Evolutionary conservation across 1,140 invertebrate species (phyloP).

Genomic region (Euura saliciscinereae): DNA sequence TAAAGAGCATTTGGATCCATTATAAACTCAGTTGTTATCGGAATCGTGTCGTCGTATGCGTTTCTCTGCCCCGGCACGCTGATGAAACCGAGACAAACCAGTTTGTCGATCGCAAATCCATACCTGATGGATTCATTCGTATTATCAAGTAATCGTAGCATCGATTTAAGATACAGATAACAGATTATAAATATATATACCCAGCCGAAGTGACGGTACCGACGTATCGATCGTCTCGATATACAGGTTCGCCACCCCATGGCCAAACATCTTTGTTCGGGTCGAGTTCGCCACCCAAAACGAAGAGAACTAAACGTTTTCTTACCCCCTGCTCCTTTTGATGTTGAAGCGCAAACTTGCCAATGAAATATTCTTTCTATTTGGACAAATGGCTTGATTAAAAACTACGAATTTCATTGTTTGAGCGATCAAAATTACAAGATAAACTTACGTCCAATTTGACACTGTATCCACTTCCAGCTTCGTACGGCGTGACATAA

Average conservation of each 20-base stretch:
- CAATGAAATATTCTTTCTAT: slow-evolving; percentile 75
- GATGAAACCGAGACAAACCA: slow-evolving; percentile 73
- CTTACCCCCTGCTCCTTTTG: slow-evolving; percentile 75
- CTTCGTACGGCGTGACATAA: slow-evolving; percentile 79
- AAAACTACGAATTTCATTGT: background rate
- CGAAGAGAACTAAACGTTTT: slow-evolving; percentile 73
- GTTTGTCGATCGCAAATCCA: slow-evolving; percentile 68
- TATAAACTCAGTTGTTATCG: slow-evolving; percentile 70
- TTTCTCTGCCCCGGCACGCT: slow-evolving; percentile 49
- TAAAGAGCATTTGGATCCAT: slow-evolving; percentile 65
- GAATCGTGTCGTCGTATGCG: slow-evolving; percentile 13
- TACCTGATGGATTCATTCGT: slow-evolving; percentile 56
- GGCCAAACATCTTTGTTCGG: slow-evolving; percentile 77
- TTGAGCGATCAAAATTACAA: background rate
- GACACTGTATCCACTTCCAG: slow-evolving; percentile 75
- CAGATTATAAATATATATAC: slow-evolving; percentile 50
- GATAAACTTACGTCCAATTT: slow-evolving; percentile 65
- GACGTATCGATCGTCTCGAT: slow-evolving; percentile 69
- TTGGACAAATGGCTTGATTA: slow-evolving; percentile 23
- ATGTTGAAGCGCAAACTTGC: slow-evolving; percentile 71
- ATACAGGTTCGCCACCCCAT: slow-evolving; percentile 83
- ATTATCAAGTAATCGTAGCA: background rate
- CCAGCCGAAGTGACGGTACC: slow-evolving; percentile 81
- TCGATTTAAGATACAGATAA: background rate
- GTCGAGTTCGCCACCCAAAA: slow-evolving; percentile 77